Evolutionary conservation across 2,113 vertebrate species (phyloP), one percentile per base, ranked within the genome.

Genomic region (Romanogobio albipinnatus): DNA sequence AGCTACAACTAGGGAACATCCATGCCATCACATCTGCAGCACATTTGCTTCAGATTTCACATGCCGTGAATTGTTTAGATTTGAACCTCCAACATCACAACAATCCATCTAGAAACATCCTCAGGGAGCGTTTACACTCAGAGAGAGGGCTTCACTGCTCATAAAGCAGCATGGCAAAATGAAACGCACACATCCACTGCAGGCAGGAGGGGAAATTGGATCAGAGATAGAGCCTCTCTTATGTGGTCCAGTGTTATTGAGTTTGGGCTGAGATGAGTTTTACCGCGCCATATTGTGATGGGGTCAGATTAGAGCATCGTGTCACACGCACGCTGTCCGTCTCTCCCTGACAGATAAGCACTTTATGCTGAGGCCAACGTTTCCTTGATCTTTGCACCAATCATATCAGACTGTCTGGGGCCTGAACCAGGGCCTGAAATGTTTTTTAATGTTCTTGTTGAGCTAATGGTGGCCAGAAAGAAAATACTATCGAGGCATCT

Each of bases 221-320:
- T 93, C 91, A 92, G 88, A 85, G 87, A 91, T 90, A 90, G 93
- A 91, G 85, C 87, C 71, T 88, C 81, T 89, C 73, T 84, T 82
- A 61, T 68, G 56, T 61, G 68, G 80, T 22, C 36, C 9, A 62
- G 70, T 24, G 43, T 93, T 93, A 93, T 93, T 92, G 91, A 88
- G 85, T 93, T 92, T 91, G 86, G 39, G 87, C 88, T 84, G 89
- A 90, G 92, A 91, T 93, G 84, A 91, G 89, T 76, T 91, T 90
- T 92, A 76, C 80, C 19, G 66, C 74, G 36, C 80, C 4, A 56
- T 33, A 64, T 76, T 22, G 45, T 73, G 88, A 87, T 87, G 82
- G 76, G 84, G 82, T 86, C 78, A 78, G 82, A 82, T 86, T 70
- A 86, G 62, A 47, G 39, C 64, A 74, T 58, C 11, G n/a, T 64